These are phyloP conservation scores for Brachypteracias leptosomus DNA, from an alignment of 2,113 vertebrate species.

Conservation along the genomic window DNA sequence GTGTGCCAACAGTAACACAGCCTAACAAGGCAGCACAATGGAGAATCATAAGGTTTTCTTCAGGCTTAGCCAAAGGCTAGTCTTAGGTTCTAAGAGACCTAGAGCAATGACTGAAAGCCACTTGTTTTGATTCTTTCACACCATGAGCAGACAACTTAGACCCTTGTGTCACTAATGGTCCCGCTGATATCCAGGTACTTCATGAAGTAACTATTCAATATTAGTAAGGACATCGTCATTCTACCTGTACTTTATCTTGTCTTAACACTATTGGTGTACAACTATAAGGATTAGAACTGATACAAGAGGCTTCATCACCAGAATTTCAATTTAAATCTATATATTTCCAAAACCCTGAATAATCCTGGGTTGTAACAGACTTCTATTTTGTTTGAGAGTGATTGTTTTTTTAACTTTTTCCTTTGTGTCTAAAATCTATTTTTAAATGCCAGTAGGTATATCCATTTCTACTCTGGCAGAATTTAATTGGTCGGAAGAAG, in stretches of 20 bases:
- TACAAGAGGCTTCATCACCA: not conserved
- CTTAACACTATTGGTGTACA: not conserved
- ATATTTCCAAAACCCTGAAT: not conserved
- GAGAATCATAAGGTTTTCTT: not conserved
- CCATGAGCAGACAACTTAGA: not conserved
- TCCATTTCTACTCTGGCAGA: not conserved
- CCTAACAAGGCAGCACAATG: rapidly evolving
- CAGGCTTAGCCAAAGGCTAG: not conserved
- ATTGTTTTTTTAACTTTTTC: not conserved
- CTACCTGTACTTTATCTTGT: not conserved
- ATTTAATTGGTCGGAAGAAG: not conserved
- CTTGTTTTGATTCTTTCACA: not conserved
- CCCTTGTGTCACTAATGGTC: not conserved
- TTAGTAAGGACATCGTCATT: not conserved
- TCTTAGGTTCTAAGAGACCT: not conserved
- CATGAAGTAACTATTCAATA: not conserved
- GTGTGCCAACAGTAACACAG: not conserved
- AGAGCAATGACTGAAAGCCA: not conserved
- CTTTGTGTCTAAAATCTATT: not conserved
- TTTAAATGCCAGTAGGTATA: not conserved
- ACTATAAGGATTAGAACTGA: not conserved
- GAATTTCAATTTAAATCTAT: not conserved
- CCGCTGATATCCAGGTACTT: not conserved
- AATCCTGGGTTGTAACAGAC: not conserved
- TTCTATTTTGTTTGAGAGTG: not conserved